Conservation (phyloP, 2,888 invertebrate species). For the Tinea semifulvella region DNA sequence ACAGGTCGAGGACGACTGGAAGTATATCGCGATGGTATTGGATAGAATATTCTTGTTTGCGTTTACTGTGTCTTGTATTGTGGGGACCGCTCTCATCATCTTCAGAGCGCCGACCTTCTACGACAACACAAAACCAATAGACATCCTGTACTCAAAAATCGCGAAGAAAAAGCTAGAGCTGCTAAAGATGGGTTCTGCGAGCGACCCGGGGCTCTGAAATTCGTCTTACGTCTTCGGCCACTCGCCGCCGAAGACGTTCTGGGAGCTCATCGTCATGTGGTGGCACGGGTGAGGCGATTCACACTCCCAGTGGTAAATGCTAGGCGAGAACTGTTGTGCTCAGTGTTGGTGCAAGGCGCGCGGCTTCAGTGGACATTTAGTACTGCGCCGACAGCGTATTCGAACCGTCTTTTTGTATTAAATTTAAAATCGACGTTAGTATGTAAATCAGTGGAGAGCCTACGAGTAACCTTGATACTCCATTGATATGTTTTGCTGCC, state of each 20-base stretch:
- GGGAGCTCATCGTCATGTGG: conserved; percentile 67
- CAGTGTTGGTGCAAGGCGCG: conserved; percentile 57
- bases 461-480: conserved; percentile 1
- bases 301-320: conserved; percentile 47
- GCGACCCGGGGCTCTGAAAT: conserved; percentile 74
- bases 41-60: conserved; percentile 96
- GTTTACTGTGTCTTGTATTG: conserved; percentile 91
- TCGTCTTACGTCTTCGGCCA: conserved; percentile 74
- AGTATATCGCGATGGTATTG: conserved; percentile 95
- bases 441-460: conserved; percentile 45
- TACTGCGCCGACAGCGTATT: conserved; percentile 41
- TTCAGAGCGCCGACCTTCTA: conserved; percentile 92
- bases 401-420: conserved; percentile 60
- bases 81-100: conserved; percentile 89
- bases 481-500: conserved; percentile 41
- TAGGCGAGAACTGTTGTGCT: conserved; percentile 60
- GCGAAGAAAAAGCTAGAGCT: conserved; percentile 90
- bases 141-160: conserved; percentile 90
- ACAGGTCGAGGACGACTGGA: conserved; percentile 97
- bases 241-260: conserved; percentile 74
- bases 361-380: conserved; percentile 41
- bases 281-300: conserved; percentile 64
- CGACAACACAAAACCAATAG: conserved; percentile 89
- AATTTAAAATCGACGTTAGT: conserved; percentile 39
- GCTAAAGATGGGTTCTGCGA: conserved; percentile 85